A percentile compares a stretch with the other conserved stretches of the same genome.
Conservation (phyloP, 2,797 vertebrate species). For the Simalia tracyae region DNA sequence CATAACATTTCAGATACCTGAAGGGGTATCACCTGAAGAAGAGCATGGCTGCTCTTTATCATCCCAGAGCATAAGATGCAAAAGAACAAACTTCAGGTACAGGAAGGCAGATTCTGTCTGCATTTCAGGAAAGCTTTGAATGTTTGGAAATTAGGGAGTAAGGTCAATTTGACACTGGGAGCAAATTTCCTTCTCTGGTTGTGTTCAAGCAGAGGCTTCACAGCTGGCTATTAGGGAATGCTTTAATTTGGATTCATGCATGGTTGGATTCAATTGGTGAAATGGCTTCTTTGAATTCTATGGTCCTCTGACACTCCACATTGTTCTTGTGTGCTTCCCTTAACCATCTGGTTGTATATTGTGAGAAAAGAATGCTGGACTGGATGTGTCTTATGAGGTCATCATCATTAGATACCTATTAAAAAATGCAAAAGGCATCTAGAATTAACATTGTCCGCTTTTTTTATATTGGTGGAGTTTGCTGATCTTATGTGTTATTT, state of each 20-base stretch:
- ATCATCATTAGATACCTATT: not conserved
- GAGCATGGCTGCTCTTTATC: not conserved
- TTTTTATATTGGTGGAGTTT: too few species aligned
- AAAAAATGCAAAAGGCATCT: not conserved
- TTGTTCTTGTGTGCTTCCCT: not conserved
- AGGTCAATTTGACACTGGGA: not conserved
- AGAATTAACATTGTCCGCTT: not conserved
- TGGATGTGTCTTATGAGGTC: not conserved
- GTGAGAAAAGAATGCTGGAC: not conserved
- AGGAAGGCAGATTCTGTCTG: not conserved
- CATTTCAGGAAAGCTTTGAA: not conserved
- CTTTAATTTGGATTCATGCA: not conserved
- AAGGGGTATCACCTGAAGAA: not conserved
- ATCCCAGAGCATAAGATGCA: not conserved
- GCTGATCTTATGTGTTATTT: not conserved
- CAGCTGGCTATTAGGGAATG: not conserved
- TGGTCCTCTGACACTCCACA: not conserved
- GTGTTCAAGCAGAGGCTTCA: not conserved
- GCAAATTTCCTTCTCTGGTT: not conserved
- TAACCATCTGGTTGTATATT: not conserved
- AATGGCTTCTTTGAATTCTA: not conserved
- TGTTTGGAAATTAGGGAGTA: not conserved
- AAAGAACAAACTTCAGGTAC: not conserved
- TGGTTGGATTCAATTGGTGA: not conserved
- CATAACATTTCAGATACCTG: not conserved